Evolutionary conservation across 1,140 invertebrate genomes (phyloP), one percentile per base, ranked within the genome.

Genomic region (Drosophila miranda): DNA sequence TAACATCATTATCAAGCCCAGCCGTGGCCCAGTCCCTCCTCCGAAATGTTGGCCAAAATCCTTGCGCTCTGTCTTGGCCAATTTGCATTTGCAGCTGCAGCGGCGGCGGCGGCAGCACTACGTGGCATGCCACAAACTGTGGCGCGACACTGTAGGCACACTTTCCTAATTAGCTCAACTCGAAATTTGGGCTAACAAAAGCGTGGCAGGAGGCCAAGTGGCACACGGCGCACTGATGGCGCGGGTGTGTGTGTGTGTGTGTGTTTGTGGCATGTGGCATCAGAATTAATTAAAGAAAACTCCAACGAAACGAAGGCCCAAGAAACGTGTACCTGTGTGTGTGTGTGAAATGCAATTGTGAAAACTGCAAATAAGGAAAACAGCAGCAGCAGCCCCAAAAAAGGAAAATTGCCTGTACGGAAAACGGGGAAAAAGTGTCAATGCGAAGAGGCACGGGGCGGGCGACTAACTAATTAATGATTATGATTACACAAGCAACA

Each of bases 201-300:
- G 34, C 59, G 78, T 48, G 68, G 52, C 50, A 52, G 38, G 28
- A 44, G 55, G 46, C 28, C 44, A 45, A 49, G 13, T n/a, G 16
- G 38, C 21, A 49, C 58, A 41, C 11, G 16, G 34, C 26, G 50
- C 38, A 0, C 23, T 4, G 23, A 23, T 23, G 23, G 23, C 23
- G 23, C 23, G 23, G 23, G 23, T 34, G 30, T 9, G 30, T 34
- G 30, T 50, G 21, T 51, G 55, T 38, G 60, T 89, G 87, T 75
- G 75, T 75, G 75, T 83, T 58, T 67, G 42, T 68, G 30, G 30
- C 30, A 30, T 30, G 66, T 86, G 86, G 53, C 88, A 90, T 89
- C 78, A 89, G 34, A 90, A 90, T 90, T 90, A 90, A 90, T 90
- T 90, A 90, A 90, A 83, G 79, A 75, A 63, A 66, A 80, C 59